phyloP scores from a whole-genome alignment of 2,797 vertebrate genomes.

The Hafferia zeledoni region DNA sequence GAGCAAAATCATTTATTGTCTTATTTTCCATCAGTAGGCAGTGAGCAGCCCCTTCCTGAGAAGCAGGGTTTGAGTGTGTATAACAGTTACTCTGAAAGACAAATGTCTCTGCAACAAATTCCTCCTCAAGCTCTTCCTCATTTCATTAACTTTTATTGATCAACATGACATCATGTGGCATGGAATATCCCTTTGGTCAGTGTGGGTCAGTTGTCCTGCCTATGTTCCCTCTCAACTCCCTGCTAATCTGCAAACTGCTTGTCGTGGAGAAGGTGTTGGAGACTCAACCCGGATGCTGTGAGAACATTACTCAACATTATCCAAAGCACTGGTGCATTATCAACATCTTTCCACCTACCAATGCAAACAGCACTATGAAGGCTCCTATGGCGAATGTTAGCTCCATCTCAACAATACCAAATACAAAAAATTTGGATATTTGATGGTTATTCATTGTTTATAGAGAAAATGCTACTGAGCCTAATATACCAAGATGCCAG shows the following conservation, averaged over 20 bases:
- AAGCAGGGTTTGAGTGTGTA: neutral
- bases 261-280: neutral
- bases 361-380: neutral
- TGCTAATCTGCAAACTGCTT: neutral
- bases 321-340: neutral
- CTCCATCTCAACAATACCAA: neutral
- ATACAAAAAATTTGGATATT: neutral
- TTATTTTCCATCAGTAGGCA: neutral
- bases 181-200: neutral
- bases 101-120: neutral
- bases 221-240: neutral
- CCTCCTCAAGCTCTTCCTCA: rapidly evolving
- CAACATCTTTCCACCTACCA: neutral
- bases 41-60: neutral
- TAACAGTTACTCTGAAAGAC: neutral
- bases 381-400: neutral
- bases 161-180: neutral
- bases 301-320: neutral
- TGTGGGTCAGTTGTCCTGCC: neutral
- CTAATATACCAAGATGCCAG: neutral
- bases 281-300: neutral
- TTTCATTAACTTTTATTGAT: neutral
- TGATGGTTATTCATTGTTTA: neutral
- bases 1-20: neutral
- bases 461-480: neutral